phyloP scores from a whole-genome alignment of 1,140 invertebrate genomes.

The Bombus superbus region DNA sequence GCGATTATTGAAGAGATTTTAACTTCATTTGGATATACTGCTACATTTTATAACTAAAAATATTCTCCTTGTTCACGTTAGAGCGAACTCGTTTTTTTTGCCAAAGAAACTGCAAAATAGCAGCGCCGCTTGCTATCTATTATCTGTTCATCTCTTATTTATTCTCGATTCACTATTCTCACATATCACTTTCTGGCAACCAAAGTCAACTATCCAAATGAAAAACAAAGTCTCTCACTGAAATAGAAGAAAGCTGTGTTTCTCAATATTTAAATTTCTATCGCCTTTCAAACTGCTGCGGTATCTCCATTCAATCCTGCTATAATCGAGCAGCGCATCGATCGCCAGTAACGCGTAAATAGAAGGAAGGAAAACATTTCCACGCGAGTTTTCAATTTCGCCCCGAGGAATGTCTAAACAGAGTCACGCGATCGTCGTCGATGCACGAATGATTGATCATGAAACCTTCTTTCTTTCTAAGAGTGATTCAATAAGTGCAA shows the following conservation, averaged over 20 bases:
- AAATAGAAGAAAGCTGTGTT: not conserved
- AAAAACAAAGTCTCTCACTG: not conserved
- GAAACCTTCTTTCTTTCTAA: not conserved
- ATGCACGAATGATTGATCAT: constrained; percentile 9
- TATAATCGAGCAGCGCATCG: not conserved
- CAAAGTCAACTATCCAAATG: not conserved
- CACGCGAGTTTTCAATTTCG: constrained; percentile 27
- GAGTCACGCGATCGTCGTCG: not conserved
- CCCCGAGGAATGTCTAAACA: not conserved
- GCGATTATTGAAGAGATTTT: too few relatives aligned
- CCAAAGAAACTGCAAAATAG: not conserved
- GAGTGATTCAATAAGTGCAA: not conserved
- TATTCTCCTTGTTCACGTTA: too few relatives aligned
- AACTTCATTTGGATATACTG: too few relatives aligned
- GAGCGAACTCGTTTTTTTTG: too few relatives aligned
- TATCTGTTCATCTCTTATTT: not conserved
- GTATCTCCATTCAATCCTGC: too few relatives aligned
- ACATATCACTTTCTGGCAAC: not conserved
- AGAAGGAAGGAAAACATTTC: not conserved
- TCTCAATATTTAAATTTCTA: not conserved
- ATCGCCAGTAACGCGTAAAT: not conserved
- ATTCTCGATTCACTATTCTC: not conserved
- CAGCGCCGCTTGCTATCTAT: not conserved
- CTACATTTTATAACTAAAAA: too few relatives aligned
- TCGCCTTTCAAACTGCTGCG: not conserved